phyloP scores from a whole-genome alignment of 2,888 invertebrate genomes.

The Acronicta alni region DNA sequence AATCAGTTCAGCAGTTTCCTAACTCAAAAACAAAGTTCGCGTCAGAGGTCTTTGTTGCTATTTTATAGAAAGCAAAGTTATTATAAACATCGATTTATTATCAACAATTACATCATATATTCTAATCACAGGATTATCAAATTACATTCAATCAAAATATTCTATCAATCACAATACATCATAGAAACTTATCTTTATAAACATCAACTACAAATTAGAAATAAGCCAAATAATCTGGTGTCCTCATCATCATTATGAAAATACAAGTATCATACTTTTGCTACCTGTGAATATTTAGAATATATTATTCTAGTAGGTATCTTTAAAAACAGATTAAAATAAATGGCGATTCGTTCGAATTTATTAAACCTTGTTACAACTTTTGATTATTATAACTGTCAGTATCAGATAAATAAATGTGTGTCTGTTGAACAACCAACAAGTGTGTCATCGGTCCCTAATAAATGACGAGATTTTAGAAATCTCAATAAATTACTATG shows the following conservation, averaged over 20 bases:
- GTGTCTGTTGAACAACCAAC: slow-evolving; percentile 13
- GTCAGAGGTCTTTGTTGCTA: no score
- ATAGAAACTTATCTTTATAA: slow-evolving; percentile 59
- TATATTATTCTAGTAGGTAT: slow-evolving; percentile 48
- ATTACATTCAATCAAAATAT: slow-evolving; percentile 71
- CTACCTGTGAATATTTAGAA: slow-evolving; percentile 44
- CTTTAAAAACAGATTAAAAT: slow-evolving; percentile 20
- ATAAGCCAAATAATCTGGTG: slow-evolving; percentile 23
- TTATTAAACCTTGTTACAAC: slow-evolving; percentile 1
- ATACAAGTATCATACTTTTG: slow-evolving; percentile 43
- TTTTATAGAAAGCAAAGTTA: slow-evolving; percentile 17
- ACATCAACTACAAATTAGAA: slow-evolving; percentile 58
- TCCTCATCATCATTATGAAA: slow-evolving; percentile 21
- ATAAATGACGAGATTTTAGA: slow-evolving; percentile 60
- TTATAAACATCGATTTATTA: slow-evolving; percentile 76
- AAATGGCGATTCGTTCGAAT: slow-evolving; percentile 37
- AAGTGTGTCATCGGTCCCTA: slow-evolving; percentile 33
- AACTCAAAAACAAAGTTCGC: no score
- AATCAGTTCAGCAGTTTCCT: no score
- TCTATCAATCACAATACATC: slow-evolving; percentile 64
- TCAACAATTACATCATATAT: slow-evolving; percentile 77
- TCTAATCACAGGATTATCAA: slow-evolving; percentile 80
- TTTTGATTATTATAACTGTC: slow-evolving; percentile 9
- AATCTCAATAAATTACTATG: slow-evolving; percentile 61
- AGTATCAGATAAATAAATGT: slow-evolving; percentile 1